These are phyloP conservation scores for Caenorhabditis parvicauda DNA, from an alignment of 2,888 invertebrate species.

Conservation along the genomic window DNA sequence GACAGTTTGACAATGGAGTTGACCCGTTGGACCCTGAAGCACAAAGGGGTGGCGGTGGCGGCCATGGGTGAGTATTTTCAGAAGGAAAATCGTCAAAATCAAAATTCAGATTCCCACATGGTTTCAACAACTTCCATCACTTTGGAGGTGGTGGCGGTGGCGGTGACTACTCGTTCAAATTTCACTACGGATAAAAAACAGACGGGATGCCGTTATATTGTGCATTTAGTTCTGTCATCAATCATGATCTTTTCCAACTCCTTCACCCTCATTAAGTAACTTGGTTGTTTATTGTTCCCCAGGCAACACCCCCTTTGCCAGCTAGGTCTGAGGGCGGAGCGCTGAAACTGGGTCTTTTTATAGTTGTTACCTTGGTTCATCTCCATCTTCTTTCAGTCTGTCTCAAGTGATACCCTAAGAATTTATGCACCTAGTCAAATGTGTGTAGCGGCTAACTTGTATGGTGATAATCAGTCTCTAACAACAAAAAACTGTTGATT, in stretches of 20 bases:
- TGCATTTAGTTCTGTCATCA: neutral
- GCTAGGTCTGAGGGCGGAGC: no score
- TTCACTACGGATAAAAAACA: conserved; percentile 45
- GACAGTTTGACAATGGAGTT: conserved; percentile 87
- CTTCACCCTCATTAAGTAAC: no score
- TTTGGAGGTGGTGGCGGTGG: conserved; percentile 51
- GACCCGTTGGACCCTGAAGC: conserved; percentile 94
- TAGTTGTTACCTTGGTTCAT: no score
- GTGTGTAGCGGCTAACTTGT: no score
- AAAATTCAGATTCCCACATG: conserved; percentile 49
- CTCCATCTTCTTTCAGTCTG: no score
- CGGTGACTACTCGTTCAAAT: conserved; percentile 55
- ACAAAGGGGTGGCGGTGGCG: conserved; percentile 64
- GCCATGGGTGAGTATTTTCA: conserved; percentile 22
- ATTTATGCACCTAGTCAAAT: no score
- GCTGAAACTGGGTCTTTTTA: no score
- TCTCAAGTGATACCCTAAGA: no score
- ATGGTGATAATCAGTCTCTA: no score
- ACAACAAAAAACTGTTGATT: no score
- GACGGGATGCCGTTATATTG: neutral
- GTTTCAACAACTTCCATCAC: conserved; percentile 52
- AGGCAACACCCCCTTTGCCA: no score
- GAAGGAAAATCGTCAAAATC: conserved; percentile 16
- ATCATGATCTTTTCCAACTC: neutral
- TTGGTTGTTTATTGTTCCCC: no score